phyloP scores from a whole-genome alignment of 2,113 vertebrate species.

The Apteryx mantelli region DNA sequence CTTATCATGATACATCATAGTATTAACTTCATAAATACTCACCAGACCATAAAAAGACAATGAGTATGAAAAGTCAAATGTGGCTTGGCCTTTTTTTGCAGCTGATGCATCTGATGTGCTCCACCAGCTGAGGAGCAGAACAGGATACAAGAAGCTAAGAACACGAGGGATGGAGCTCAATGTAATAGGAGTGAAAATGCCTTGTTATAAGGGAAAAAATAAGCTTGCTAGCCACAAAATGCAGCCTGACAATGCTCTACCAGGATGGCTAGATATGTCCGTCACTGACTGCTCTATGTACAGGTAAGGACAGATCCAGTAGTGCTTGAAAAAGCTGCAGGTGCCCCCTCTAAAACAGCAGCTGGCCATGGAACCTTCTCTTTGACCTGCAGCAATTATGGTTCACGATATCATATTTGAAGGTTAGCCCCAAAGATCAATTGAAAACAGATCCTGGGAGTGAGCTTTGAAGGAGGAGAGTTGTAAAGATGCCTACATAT shows the following conservation, averaged over 20 bases:
- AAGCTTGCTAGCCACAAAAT: background rate
- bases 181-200: background rate
- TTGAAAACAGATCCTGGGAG: background rate
- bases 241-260: background rate
- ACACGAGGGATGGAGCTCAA: background rate
- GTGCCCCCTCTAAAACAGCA: slow-evolving; percentile 2
- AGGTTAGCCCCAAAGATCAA: background rate
- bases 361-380: background rate
- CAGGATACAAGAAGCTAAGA: background rate
- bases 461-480: background rate
- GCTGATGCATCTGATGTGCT: background rate
- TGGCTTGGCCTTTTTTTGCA: background rate
- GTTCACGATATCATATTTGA: background rate
- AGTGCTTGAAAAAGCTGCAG: slow-evolving; percentile 32
- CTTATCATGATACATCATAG: background rate
- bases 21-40: too few relatives aligned
- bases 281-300: background rate
- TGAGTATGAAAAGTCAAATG: background rate
- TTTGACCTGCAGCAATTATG: background rate
- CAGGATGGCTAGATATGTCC: background rate
- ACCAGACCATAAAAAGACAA: background rate
- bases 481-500: background rate
- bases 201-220: background rate
- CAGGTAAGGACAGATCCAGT: background rate
- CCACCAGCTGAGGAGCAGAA: background rate